Conservation (phyloP, 2,797 vertebrate genomes). For the Ctenopoma kingsleyae region DNA sequence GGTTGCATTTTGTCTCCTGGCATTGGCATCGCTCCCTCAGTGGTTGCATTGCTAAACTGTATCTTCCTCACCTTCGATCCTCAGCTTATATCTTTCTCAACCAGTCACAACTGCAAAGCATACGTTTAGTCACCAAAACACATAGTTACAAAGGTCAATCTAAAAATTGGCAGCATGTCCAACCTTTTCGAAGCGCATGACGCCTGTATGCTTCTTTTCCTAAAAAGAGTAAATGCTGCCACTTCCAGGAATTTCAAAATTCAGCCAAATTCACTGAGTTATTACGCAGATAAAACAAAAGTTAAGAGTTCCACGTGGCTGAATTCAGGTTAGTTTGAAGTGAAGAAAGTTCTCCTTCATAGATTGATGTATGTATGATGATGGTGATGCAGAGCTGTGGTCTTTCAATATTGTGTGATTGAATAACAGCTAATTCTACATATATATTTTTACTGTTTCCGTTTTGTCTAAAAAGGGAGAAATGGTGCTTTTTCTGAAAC, state of each 20-base stretch:
- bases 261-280: constrained; percentile 13
- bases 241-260: constrained; percentile 23
- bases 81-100: constrained; percentile 29
- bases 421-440: constrained; percentile 61
- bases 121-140: constrained; percentile 5
- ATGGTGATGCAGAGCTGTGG: constrained; percentile 40
- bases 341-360: constrained; percentile 39
- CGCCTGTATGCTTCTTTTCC: constrained; percentile 27
- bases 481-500: constrained; percentile 80
- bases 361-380: constrained; percentile 34
- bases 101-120: constrained; percentile 15
- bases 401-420: constrained; percentile 51
- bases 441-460: constrained; percentile 71
- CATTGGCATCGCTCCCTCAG: constrained; percentile 18
- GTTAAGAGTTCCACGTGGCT: not conserved
- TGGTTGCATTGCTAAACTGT: constrained; percentile 26
- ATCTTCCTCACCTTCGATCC: constrained; percentile 16
- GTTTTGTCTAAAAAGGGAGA: constrained; percentile 84
- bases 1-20: constrained; percentile 42
- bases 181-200: constrained; percentile 34
- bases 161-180: constrained; percentile 12
- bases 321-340: constrained; percentile 46
- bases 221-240: constrained; percentile 36
- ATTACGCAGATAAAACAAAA: constrained; percentile 9
- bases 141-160: constrained; percentile 8